Evolutionary conservation across 1,140 invertebrate genomes (phyloP).

Genomic region (Oedothorax gibbosus): DNA sequence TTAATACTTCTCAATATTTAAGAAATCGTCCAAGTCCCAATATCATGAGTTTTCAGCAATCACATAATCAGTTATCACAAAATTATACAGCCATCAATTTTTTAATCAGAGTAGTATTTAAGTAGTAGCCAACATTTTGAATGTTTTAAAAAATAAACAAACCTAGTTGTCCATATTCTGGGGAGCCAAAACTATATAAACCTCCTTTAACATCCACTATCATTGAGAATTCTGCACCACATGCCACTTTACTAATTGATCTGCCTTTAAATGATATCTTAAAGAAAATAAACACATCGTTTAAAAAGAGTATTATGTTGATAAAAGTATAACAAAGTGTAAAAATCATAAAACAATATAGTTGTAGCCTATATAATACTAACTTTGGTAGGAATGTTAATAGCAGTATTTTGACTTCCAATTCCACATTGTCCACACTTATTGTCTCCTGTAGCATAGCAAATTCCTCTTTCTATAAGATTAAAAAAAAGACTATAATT

Average conservation of each 20-base stretch:
- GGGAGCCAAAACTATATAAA: constrained; percentile 90
- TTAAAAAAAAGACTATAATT: too few species aligned
- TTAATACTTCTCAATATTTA: too few species aligned
- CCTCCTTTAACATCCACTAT: constrained; percentile 89
- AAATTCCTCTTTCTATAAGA: constrained; percentile 79
- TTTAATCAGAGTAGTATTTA: neutral
- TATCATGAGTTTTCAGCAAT: too few species aligned
- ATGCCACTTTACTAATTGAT: constrained; percentile 85
- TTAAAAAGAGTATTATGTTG: neutral
- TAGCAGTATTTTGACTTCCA: constrained; percentile 76
- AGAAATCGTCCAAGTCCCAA: too few species aligned
- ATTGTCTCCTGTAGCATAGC: constrained; percentile 90
- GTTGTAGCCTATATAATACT: constrained; percentile 69
- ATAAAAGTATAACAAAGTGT: neutral
- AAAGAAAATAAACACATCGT: constrained; percentile 23
- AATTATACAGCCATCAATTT: neutral
- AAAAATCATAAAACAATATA: neutral
- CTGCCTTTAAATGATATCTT: constrained; percentile 73
- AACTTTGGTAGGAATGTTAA: constrained; percentile 81
- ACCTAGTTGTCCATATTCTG: constrained; percentile 91
- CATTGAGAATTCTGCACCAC: constrained; percentile 92
- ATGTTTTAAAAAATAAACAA: constrained; percentile 62
- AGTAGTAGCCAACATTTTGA: too few species aligned
- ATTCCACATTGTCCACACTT: constrained; percentile 91
- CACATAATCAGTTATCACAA: too few species aligned